These are phyloP conservation scores for Drosophila anomalipes DNA, from an alignment of 2,888 invertebrate species.

Conservation along the genomic window DNA sequence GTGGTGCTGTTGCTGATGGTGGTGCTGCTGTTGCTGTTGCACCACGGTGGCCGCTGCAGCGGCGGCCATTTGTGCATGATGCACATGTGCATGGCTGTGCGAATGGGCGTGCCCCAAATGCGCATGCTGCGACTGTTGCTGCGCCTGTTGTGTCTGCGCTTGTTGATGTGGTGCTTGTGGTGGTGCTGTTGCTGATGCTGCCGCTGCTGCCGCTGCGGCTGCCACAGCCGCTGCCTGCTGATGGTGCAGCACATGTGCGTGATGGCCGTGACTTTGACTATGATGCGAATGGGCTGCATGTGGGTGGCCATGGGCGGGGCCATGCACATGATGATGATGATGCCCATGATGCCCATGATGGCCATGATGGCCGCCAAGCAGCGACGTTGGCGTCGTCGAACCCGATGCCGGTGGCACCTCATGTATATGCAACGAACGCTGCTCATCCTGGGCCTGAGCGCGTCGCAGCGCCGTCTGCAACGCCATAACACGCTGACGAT, in stretches of 20 bases:
- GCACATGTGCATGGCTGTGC: slow-evolving; percentile 46
- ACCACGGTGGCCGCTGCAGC: slow-evolving; percentile 73
- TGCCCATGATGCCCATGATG: slow-evolving; percentile 52
- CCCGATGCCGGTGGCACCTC: slow-evolving; percentile 86
- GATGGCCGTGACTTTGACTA: slow-evolving; percentile 47
- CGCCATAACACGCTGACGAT: slow-evolving; percentile 95
- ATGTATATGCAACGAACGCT: slow-evolving; percentile 86
- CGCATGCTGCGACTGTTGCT: slow-evolving; percentile 34
- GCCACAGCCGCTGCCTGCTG: slow-evolving; percentile 57
- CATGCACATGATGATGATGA: slow-evolving; percentile 67
- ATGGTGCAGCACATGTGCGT: slow-evolving; percentile 61
- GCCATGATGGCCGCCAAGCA: slow-evolving; percentile 84
- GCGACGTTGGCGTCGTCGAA: slow-evolving; percentile 43
- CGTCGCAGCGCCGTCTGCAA: slow-evolving; percentile 93
- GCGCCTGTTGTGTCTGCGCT: slow-evolving; percentile 34
- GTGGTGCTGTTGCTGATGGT: slow-evolving; percentile 46
- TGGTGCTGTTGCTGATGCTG: slow-evolving; percentile 31
- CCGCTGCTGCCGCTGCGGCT: slow-evolving; percentile 40
- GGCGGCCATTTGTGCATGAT: slow-evolving; percentile 72
- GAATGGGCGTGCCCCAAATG: slow-evolving; percentile 57
- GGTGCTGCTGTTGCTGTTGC: slow-evolving; percentile 44
- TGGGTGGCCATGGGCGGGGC: slow-evolving; percentile 42
- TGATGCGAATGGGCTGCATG: slow-evolving; percentile 24
- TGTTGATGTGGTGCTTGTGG: slow-evolving; percentile 30
- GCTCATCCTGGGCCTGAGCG: slow-evolving; percentile 94